Conservation (phyloP, 2,797 vertebrate species). For the Scolopax bukidnonensis region DNA sequence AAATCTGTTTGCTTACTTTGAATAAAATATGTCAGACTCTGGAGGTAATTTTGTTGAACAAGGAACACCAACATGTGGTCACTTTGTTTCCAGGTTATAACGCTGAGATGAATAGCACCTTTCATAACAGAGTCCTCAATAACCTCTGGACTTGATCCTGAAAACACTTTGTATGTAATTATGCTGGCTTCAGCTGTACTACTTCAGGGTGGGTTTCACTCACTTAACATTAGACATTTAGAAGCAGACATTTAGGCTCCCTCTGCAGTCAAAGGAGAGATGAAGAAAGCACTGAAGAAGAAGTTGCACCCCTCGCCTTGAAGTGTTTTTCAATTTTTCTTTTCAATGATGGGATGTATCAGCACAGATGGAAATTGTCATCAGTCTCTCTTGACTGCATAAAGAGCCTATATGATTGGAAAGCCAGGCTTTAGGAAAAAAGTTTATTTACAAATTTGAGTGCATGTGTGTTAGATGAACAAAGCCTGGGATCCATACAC, state of each 20-base stretch:
- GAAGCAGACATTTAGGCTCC: conserved; percentile 53
- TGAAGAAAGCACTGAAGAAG: neutral
- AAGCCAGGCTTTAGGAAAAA: neutral
- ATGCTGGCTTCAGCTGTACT: conserved; percentile 41
- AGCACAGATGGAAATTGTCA: neutral
- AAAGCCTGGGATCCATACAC: neutral
- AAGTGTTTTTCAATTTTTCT: neutral
- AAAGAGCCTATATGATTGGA: neutral
- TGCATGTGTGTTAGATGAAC: neutral
- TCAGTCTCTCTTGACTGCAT: neutral
- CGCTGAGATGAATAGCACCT: conserved; percentile 52
- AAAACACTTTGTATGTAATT: conserved; percentile 66
- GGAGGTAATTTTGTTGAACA: neutral
- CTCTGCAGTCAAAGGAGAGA: conserved; percentile 59
- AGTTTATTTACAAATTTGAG: neutral
- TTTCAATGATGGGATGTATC: neutral
- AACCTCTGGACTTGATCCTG: conserved; percentile 67
- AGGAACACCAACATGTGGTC: conserved; percentile 8
- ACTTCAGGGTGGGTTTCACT: conserved; percentile 65
- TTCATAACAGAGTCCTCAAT: conserved; percentile 52
- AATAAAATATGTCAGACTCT: conserved; percentile 13
- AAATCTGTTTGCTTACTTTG: conserved; percentile 6
- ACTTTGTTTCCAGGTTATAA: conserved; percentile 40
- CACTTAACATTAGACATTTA: neutral
- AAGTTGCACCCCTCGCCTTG: neutral